phyloP scores from a whole-genome alignment of 2,888 invertebrate species.

The Leucoma salicis region DNA sequence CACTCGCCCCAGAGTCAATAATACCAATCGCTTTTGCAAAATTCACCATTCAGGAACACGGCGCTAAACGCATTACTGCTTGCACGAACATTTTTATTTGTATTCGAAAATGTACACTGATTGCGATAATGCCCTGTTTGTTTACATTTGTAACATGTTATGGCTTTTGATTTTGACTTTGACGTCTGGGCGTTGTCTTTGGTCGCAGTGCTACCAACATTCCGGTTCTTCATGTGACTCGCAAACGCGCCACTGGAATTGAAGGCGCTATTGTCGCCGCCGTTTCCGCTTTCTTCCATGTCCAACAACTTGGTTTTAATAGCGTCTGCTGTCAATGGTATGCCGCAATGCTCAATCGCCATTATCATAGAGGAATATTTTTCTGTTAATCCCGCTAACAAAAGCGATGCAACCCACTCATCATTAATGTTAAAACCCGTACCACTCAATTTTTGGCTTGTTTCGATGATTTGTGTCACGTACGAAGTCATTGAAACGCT shows the following conservation, averaged over 20 bases:
- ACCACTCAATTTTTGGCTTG: neutral
- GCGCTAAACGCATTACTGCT: constrained; percentile 5
- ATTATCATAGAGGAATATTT: neutral
- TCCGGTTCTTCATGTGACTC: neutral
- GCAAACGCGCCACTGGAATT: neutral
- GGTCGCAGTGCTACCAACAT: neutral
- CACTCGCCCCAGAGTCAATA: neutral
- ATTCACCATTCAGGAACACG: neutral
- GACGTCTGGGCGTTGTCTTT: neutral
- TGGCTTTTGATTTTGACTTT: constrained; percentile 2
- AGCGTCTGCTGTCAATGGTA: neutral
- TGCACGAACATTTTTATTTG: constrained; percentile 5
- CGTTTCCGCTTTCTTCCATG: neutral
- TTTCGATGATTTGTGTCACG: constrained; percentile 2
- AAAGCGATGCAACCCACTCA: neutral
- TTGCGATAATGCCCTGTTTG: constrained; percentile 9
- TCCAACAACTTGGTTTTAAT: neutral
- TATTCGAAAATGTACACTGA: no score
- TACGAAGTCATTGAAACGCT: constrained; percentile 2
- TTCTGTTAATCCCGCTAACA: constrained; percentile 4
- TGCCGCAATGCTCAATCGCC: neutral
- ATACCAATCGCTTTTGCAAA: neutral
- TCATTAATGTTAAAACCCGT: constrained; percentile 5
- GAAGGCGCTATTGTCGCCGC: neutral
- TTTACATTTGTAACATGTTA: constrained; percentile 11